A percentile compares a stretch with the other conserved stretches of the same genome.
Evolutionary conservation across 1,140 invertebrate species (phyloP).

Genomic region (Drosophila willistoni): DNA sequence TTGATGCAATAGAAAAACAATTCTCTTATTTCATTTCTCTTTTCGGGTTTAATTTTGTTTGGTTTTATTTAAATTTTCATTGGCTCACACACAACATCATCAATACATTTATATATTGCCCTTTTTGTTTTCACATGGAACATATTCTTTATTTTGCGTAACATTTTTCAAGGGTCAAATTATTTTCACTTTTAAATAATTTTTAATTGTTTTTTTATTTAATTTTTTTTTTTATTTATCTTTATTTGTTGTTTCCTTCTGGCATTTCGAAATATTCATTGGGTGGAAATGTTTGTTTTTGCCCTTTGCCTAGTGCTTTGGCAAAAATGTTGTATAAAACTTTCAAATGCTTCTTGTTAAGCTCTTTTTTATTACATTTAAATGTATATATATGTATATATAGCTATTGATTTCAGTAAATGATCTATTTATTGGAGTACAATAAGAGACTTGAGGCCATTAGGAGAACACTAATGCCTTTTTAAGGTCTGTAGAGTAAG

Average conservation of each 20-base stretch:
- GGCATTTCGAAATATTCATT: not conserved
- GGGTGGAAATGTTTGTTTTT: constrained; percentile 32
- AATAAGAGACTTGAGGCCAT: not conserved
- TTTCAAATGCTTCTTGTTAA: constrained; percentile 44
- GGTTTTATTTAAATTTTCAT: constrained; percentile 7
- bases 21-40: not conserved
- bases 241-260: not conserved
- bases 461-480: not conserved
- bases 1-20: not conserved
- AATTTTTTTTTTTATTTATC: not conserved
- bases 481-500: not conserved
- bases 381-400: not conserved
- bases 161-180: not conserved
- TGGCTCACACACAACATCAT: constrained; percentile 10
- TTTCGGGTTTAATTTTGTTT: not conserved
- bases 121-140: not conserved
- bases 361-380: constrained; percentile 31
- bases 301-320: not conserved
- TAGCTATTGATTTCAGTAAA: not conserved
- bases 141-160: constrained; percentile 4
- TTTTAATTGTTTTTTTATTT: not conserved
- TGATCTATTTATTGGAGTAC: not conserved
- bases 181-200: constrained; percentile 2
- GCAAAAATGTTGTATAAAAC: constrained; percentile 27
- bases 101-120: constrained; percentile 5